Evolutionary conservation across 2,888 invertebrate species (phyloP), one percentile per base, ranked within the genome.

Genomic region (Toxonevra muliebris): DNA sequence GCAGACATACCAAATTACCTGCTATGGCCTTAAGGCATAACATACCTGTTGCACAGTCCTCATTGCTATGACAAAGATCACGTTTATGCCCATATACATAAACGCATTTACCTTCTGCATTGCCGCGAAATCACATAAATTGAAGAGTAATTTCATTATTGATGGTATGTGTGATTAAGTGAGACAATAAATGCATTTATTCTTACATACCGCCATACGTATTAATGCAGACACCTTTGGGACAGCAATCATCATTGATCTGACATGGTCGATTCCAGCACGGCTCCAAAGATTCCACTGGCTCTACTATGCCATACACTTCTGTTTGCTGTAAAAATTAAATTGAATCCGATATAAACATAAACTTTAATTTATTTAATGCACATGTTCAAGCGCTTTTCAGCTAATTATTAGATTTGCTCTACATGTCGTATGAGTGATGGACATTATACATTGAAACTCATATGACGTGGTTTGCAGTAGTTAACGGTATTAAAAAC

Each of bases 11-110:
- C 81, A 93, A 90, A 40, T 88, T 87, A 63, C 87, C 88, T 62
- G 85, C 85, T 17, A 81, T 79, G 4, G 90, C 89, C 0, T 77
- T 73, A 71, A 91, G 90, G 85, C 95, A 95, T 74, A 93, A 88
- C 50, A 94, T 87, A 58, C 94, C 95, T 58, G 93, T 90, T 76
- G 93, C 93, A 74, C 95, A 95, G 81, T 95, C 95, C 76, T 90
- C 91, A 85, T 95, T 94, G 60, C 92, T 87, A 79, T 91, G 89
- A 70, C 95, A 95, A 10, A 93, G 88, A 81, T 95, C 94, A 0
- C 94, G 90, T 75, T 93, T 92, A 20, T 93, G 87, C 0, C 93
- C 94, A 67, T 90, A 91, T 1, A 88, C 87, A 76, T 89, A 90
- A 63, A 91, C 83, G 81, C 92, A 92, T 55, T 89, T 88, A 58